A percentile compares a stretch with the other conserved stretches of the same genome.
Conservation (phyloP, 30 jellyfish, hydroid and myxozoan genomes). For the Hydractinia echinata region DNA sequence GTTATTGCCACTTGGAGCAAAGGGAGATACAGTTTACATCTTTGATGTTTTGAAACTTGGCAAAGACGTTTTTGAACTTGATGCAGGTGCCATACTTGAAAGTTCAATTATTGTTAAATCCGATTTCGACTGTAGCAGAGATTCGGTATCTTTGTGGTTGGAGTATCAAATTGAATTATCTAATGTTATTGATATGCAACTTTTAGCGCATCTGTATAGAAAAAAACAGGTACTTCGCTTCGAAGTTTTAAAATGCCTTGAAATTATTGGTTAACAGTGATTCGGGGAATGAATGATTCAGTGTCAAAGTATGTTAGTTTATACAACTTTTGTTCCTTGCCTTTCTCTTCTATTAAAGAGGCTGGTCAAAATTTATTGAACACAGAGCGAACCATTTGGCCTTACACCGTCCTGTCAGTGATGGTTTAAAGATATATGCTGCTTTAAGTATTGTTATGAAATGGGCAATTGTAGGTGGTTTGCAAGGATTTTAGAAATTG, state of each 20-base stretch:
- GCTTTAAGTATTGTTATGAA: slow-evolving; percentile 22
- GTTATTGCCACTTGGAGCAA: slow-evolving; percentile 21
- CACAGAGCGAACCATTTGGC: slow-evolving; percentile 21
- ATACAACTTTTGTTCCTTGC: not conserved
- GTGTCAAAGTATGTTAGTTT: not conserved
- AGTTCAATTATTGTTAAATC: not conserved
- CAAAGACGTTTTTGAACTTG: not conserved
- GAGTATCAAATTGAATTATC: slow-evolving; percentile 7
- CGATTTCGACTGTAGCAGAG: slow-evolving; percentile 41
- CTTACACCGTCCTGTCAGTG: slow-evolving; percentile 14
- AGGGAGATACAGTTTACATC: slow-evolving; percentile 3
- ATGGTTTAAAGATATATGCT: slow-evolving; percentile 22
- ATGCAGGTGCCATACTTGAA: slow-evolving; percentile 17
- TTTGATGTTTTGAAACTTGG: slow-evolving; percentile 27
- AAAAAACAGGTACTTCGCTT: not conserved
- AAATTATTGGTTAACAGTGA: not conserved
- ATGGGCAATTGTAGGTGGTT: not conserved
- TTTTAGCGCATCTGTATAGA: not conserved
- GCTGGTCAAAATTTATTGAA: not conserved
- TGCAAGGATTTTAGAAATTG: not conserved
- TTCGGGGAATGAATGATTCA: not conserved
- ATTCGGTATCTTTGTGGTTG: slow-evolving; percentile 28
- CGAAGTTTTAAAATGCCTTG: not conserved
- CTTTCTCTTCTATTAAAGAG: not conserved
- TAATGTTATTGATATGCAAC: slow-evolving; percentile 32